These are phyloP conservation scores for Zosterops lateralis DNA, from an alignment of 2,113 vertebrate genomes.

Conservation along the genomic window DNA sequence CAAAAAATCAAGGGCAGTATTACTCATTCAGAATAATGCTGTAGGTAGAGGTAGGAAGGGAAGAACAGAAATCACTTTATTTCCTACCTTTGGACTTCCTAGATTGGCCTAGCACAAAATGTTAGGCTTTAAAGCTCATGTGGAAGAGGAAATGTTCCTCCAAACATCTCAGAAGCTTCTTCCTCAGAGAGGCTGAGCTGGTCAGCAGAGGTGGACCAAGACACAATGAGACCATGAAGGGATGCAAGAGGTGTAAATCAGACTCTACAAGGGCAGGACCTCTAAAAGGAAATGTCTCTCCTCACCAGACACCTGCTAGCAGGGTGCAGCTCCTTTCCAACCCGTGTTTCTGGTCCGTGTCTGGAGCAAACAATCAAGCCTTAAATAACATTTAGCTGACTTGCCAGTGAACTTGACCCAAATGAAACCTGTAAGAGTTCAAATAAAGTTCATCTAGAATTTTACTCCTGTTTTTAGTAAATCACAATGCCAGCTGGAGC, in stretches of 20 bases:
- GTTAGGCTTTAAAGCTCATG: neutral
- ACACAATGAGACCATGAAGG: fast-evolving
- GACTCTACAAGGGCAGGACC: neutral
- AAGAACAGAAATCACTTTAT: neutral
- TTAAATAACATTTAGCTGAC: neutral
- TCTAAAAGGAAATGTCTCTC: neutral
- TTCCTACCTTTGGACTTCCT: neutral
- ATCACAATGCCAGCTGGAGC: neutral
- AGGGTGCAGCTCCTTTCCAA: neutral
- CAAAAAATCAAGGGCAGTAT: neutral
- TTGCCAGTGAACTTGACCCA: neutral
- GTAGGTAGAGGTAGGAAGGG: neutral
- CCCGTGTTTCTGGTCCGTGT: neutral
- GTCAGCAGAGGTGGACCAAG: neutral
- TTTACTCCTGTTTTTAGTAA: neutral
- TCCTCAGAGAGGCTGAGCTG: neutral
- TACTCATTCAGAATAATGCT: neutral
- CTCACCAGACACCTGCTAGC: neutral
- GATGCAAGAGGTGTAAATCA: neutral
- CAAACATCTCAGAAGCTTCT: neutral
- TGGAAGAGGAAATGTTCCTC: neutral
- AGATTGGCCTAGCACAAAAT: neutral
- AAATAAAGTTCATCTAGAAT: neutral
- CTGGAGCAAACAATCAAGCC: neutral
- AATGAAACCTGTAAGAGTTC: neutral